Base-by-base conservation (phyloP, 1,140 invertebrate genomes). In the Delia radicum region DNA sequence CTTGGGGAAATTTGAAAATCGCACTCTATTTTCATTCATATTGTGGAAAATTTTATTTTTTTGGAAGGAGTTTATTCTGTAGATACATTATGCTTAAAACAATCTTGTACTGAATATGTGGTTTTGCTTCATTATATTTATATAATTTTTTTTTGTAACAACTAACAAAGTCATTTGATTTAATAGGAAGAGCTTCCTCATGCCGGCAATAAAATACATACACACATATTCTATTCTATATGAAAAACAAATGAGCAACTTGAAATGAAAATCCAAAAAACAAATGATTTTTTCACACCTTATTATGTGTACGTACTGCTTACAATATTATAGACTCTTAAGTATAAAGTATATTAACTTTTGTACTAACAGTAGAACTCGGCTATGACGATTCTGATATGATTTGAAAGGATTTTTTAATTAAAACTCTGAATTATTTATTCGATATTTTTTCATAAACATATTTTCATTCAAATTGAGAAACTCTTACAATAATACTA, bases 1-100 rank as follows among this genome's bases (percentile, higher is more conserved):
- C 82, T 83, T 83, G 82, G 82, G 82, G 82, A 83, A 83, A 83
- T 83, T 83, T 82, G 80, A 55, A 83, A 83, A 83, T 83, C 80
- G 83, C 82, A 83, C 81, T 83, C 79, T 81, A 80, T 79, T 83
- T 82, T 81, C 78, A 76, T 76, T 75, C 48, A 61, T 73, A 18
- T 37, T n/a, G 6, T 71, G 2, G 5, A 7, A 13, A 55, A 55
- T 55, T 55, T 55, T 48, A n/a, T n/a, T 48, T 15, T n/a, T 15
- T n/a, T 24, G 48, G 48, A 55, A 15, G 48, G 48, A 55, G 48
- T 55, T 55, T 5, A 55, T 48, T n/a, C 13, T 48, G 15, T 21
- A 48, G 46, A n/a, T 42, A 21, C 10, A 42, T 42, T 15, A 55
- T 18, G 48, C 18, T 55, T 5, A n/a, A 55, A 55, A 55, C 24